Percentiles rank a stretch among this genome's conserved stretches.
phyloP scores from a whole-genome alignment of 2,888 invertebrate species.

The Leuctra nigra region DNA sequence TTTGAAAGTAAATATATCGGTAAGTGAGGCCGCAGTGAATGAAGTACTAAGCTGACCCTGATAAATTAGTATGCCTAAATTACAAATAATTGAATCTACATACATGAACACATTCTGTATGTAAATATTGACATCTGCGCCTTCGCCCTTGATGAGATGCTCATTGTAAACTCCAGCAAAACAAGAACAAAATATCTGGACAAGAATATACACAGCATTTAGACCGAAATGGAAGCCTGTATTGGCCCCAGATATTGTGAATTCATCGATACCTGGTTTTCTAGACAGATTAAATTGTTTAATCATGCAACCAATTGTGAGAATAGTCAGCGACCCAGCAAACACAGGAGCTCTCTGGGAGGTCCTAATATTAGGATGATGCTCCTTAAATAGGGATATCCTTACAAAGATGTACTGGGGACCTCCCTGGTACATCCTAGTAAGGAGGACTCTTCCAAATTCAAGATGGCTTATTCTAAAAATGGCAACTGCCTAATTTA shows the following conservation, averaged over 20 bases:
- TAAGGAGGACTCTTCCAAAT: too few species aligned
- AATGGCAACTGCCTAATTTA: too few species aligned
- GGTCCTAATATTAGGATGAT: too few species aligned
- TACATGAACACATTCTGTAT: constrained; percentile 96
- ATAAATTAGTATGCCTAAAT: constrained; percentile 60
- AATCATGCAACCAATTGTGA: constrained; percentile 86
- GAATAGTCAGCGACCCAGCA: constrained; percentile 70
- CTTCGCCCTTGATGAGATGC: constrained; percentile 80
- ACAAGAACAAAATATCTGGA: constrained; percentile 79
- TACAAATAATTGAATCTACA: constrained; percentile 88
- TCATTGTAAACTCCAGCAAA: constrained; percentile 95
- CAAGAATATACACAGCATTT: constrained; percentile 40
- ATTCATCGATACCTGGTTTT: background rate
- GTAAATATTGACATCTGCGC: constrained; percentile 79
- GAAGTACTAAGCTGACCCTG: constrained; percentile 58
- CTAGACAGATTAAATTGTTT: constrained; percentile 63
- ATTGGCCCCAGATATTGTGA: background rate
- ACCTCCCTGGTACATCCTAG: too few species aligned
- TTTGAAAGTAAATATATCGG: constrained; percentile 55
- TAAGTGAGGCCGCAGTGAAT: constrained; percentile 50
- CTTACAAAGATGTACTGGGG: too few species aligned
- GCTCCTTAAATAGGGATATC: too few species aligned
- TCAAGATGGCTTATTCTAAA: too few species aligned
- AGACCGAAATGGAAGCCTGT: constrained; percentile 35
- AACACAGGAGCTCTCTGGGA: too few species aligned